Evolutionary conservation across 2,888 invertebrate genomes (phyloP).

Genomic region (Tubulanus polymorphus): DNA sequence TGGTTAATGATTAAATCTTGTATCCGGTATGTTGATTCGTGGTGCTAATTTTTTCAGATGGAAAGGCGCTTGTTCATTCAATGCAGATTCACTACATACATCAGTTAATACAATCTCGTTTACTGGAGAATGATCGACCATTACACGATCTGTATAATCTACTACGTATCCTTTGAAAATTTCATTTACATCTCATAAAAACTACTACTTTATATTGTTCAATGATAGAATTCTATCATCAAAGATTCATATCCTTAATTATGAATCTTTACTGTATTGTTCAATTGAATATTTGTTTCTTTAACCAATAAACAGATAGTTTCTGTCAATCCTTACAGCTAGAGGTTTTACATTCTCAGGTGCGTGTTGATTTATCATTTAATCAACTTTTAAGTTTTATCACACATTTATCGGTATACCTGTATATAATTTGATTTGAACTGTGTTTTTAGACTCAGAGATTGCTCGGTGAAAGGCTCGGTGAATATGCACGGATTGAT

Average conservation of each 20-base stretch:
- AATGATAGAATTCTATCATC: too few relatives aligned
- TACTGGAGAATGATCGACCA: slow-evolving; percentile 75
- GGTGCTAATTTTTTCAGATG: slow-evolving; percentile 61
- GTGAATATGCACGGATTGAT: slow-evolving; percentile 62
- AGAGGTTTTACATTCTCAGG: slow-evolving; percentile 65
- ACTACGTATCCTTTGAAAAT: slow-evolving; percentile 61
- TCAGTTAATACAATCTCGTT: slow-evolving; percentile 84
- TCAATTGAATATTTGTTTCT: neutral
- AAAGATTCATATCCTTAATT: too few relatives aligned
- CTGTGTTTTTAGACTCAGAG: slow-evolving; percentile 84
- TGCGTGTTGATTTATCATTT: slow-evolving; percentile 15
- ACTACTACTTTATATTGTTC: too few relatives aligned
- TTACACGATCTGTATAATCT: slow-evolving; percentile 78
- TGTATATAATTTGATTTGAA: slow-evolving; percentile 3
- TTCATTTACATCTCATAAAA: too few relatives aligned
- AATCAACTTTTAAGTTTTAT: neutral
- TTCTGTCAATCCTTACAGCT: slow-evolving; percentile 94
- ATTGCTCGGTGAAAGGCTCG: slow-evolving; percentile 80
- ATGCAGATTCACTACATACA: slow-evolving; percentile 82
- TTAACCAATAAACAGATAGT: slow-evolving; percentile 48
- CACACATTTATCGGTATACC: neutral
- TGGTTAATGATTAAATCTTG: too few relatives aligned
- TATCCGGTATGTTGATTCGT: too few relatives aligned
- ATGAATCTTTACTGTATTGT: too few relatives aligned
- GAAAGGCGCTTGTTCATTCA: slow-evolving; percentile 90